These are phyloP conservation scores for crab-eating macaque (Macaca fascicularis) DNA, from an alignment of 2,113 vertebrate genomes.

Conservation along the genomic window T2T-MFA8v1.1 NC_088375.1:165114501-165115000, in stretches of 20 bases:
- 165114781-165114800: background rate
- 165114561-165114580: slow-evolving; percentile 27
- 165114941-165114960: slow-evolving; percentile 30
- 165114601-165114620: background rate
- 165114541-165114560: slow-evolving; percentile 4
- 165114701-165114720: slow-evolving; percentile 9
- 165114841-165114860: slow-evolving; percentile 41
- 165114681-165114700: slow-evolving; percentile 9
- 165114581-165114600: slow-evolving; percentile 42
- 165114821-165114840: slow-evolving; percentile 32
- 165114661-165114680: slow-evolving; percentile 35
- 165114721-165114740: background rate
- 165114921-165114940: slow-evolving; percentile 19
- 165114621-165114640: background rate
- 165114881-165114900: slow-evolving; percentile 36
- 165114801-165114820: slow-evolving; percentile 25
- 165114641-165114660: slow-evolving; percentile 35
- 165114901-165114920: background rate
- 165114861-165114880: background rate
- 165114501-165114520: background rate
- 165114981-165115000: background rate
- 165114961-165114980: background rate
- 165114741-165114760: slow-evolving; percentile 49
- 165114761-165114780: slow-evolving; percentile 36
- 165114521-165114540: background rate